These are phyloP conservation scores for Bettongia penicillata DNA, from an alignment of 2,113 vertebrate species.

Conservation along the genomic window DNA sequence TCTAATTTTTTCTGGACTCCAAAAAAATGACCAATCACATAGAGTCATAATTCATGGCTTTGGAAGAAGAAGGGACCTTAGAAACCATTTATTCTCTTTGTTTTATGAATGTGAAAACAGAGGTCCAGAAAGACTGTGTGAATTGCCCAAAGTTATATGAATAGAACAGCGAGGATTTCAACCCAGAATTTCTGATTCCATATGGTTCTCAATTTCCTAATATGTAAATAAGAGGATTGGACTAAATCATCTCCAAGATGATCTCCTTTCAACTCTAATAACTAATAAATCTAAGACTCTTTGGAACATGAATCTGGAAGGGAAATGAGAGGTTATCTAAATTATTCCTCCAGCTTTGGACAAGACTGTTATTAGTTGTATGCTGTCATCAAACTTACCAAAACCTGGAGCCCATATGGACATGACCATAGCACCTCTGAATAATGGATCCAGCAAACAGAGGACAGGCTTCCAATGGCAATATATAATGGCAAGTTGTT, in stretches of 20 bases:
- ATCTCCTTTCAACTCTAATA: background rate
- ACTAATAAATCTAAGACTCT: background rate
- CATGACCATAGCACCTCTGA: background rate
- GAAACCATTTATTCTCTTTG: background rate
- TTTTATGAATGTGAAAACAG: background rate
- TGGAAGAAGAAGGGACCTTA: background rate
- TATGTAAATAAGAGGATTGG: background rate
- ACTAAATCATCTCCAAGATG: background rate
- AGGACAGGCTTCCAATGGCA: background rate
- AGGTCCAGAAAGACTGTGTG: background rate
- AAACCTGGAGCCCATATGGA: background rate
- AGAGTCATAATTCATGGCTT: background rate
- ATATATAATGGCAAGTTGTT: background rate
- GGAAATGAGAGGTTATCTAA: background rate
- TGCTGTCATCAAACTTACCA: background rate
- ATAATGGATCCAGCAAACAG: background rate
- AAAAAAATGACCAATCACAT: background rate
- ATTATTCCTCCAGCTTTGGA: slow-evolving; percentile 31
- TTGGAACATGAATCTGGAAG: background rate
- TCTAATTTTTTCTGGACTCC: background rate
- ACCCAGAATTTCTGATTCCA: background rate
- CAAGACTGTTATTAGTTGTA: slow-evolving; percentile 13
- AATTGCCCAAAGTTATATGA: background rate
- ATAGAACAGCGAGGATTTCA: background rate
- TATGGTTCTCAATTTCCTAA: background rate